Base-by-base conservation (phyloP, 23 tunicate genomes). In the Halocynthia roretzi region DNA sequence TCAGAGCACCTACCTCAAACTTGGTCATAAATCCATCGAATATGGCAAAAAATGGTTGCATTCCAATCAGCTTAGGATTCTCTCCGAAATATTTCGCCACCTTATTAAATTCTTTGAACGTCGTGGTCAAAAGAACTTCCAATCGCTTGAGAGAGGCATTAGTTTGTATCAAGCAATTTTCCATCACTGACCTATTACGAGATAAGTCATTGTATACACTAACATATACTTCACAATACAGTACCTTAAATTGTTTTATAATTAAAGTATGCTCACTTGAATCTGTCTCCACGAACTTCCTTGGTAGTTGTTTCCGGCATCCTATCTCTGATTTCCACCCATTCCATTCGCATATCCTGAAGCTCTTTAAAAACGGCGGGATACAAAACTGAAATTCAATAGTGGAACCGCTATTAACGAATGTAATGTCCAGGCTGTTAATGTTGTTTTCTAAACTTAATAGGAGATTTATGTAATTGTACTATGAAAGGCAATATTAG, bases 11-110 rank as follows among this genome's bases (percentile, higher is more conserved):
- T 82, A 92, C 98, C 79, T 82, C 78, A 78, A 92, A 92, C 71
- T 92, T 92, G 7, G 77, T 56, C 8, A 83, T 92, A 54, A 92
- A 92, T 73, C 86, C 87, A 17, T 85, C 88, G 70, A 92, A 92
- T 22, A 92, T 92, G 51, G 68, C 86, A 58, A 92, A 92, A 79
- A 92, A 92, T 44, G 82, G 91, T 73, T 92, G 98, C 92, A 92
- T 92, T 80, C 87, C 84, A n/a, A 92, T 77, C 52, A 82, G 82
- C 60, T 86, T 86, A 51, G 91, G 89, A 53, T 92, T 86, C 76
- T 92, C 98, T 11, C 98, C 98, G 56, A 92, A 92, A 56, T 92
- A 92, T 56, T 78, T 83, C 40, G 98, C 98, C 50, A 68, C 82
- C 70, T 92, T 86, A 79, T 86, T 64, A 58, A 82, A 92, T 50